Base-by-base conservation (phyloP, 2,888 invertebrate species). In the Gerosis bhagava region DNA sequence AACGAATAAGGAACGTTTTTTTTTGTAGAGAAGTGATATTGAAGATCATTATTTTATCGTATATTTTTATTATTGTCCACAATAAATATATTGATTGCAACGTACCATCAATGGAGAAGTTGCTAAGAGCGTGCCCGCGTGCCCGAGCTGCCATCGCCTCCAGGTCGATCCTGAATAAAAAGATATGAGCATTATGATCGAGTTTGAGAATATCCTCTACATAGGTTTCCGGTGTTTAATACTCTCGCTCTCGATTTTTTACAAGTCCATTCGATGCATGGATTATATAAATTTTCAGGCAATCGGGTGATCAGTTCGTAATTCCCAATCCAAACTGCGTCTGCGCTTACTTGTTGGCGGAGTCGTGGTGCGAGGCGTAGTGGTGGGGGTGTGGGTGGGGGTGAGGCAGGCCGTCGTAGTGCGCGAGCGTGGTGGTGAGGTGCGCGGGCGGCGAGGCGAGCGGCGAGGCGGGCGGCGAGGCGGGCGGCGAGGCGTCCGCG, bases 91-190 rank as follows among this genome's bases (percentile, higher is more conserved):
- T n/a, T n/a, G n/a, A n/a, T n/a, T 10, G 24, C 11, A 32, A 67
- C 76, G 63, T 65, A 88, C 88, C 88, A 62, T 88, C 88, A 45
- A 88, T 82, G 29, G 87, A 79, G 77, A 84, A 87, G 70, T 74
- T 84, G 61, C 67, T 77, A 48, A 83, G 75, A 10, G 21, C 44
- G 59, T 79, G 79, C 46, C 88, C 84, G 67, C 90, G 90, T 63
- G 88, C 75, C 74, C 95, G 76, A 88, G 94, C 92, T 44, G 94
- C 92, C 76, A 93, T 92, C 2, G 95, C 93, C 77, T 95, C 95
- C 69, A 94, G 90, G 69, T 94, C 94, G 76, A 95, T 94, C 70
- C 94, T 89, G n/a, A n/a, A n/a, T n/a, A n/a, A n/a, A n/a, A n/a
- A n/a, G n/a, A n/a, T n/a, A n/a, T n/a, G n/a, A n/a, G n/a, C n/a